These are phyloP conservation scores for Tetramorium bicarinatum DNA, from an alignment of 2,888 invertebrate species.

Conservation along the genomic window DNA sequence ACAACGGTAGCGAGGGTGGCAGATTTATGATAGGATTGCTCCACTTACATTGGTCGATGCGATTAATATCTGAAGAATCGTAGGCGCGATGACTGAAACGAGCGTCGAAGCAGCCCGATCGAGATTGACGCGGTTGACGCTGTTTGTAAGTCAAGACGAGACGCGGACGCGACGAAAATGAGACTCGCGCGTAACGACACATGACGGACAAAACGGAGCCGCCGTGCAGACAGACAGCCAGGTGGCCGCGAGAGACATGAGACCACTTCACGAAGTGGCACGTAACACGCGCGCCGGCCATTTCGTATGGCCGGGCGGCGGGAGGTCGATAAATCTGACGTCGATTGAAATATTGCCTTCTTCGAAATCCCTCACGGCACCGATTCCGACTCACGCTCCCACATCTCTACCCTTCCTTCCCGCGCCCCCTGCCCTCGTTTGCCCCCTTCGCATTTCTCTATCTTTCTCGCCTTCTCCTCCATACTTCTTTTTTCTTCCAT, in stretches of 20 bases:
- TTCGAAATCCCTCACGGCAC: slow-evolving; percentile 76
- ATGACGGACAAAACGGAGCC: slow-evolving; percentile 42
- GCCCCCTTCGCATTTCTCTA: slow-evolving; percentile 43
- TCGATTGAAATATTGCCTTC: slow-evolving; percentile 78
- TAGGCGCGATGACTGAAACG: not conserved
- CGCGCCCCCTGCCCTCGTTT: slow-evolving; percentile 16
- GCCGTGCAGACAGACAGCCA: slow-evolving; percentile 36
- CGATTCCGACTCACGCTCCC: slow-evolving; percentile 67
- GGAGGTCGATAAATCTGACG: slow-evolving; percentile 76
- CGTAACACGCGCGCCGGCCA: slow-evolving; percentile 73
- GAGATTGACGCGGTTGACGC: not conserved
- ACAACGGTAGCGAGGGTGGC: not conserved
- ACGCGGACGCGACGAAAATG: slow-evolving; percentile 16
- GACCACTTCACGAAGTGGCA: slow-evolving; percentile 72
- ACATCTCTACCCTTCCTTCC: slow-evolving; percentile 18
- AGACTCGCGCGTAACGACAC: slow-evolving; percentile 40
- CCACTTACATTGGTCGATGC: not conserved
- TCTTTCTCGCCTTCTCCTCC: slow-evolving; percentile 32
- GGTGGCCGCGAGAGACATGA: slow-evolving; percentile 58
- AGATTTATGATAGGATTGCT: not conserved
- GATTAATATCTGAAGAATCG: not conserved
- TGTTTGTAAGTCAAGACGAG: slow-evolving; percentile 7
- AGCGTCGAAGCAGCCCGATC: not conserved
- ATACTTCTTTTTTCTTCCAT: not conserved
- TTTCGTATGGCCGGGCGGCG: slow-evolving; percentile 71